Percentiles rank a stretch among this genome's conserved stretches.
Evolutionary conservation across 2,888 invertebrate genomes (phyloP).

Genomic region (Blera fallax): DNA sequence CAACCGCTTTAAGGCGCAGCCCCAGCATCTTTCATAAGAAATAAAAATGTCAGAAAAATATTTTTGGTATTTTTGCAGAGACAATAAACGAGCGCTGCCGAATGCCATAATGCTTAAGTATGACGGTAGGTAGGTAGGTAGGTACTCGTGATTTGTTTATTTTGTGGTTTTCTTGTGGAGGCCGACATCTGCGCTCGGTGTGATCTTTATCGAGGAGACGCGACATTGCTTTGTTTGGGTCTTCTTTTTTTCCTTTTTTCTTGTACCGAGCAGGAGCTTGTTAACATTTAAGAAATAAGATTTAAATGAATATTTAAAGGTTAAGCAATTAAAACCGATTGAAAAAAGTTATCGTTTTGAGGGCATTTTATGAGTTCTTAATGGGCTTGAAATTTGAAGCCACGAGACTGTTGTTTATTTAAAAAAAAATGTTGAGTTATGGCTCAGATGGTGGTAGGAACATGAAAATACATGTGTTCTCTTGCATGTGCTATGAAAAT

Average conservation of each 20-base stretch:
- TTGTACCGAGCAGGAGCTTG: conserved; percentile 9
- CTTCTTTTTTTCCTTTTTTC: not conserved
- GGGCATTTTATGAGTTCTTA: not conserved
- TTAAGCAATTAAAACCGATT: conserved; percentile 22
- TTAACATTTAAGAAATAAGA: conserved; percentile 46
- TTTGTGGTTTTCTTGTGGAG: conserved; percentile 28
- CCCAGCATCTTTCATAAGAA: conserved; percentile 42
- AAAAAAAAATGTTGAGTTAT: not conserved
- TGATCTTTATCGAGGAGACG: conserved; percentile 57
- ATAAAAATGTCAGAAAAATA: conserved; percentile 68
- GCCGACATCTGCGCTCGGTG: conserved; percentile 29
- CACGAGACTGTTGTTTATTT: not conserved
- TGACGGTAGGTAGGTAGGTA: not conserved
- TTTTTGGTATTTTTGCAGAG: conserved; percentile 56
- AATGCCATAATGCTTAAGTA: conserved; percentile 2
- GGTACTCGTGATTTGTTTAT: conserved; percentile 15
- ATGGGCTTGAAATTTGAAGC: not conserved
- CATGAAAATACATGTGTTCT: too few species aligned
- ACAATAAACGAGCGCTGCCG: conserved; percentile 13
- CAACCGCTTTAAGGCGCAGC: conserved; percentile 67
- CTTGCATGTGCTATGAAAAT: too few species aligned
- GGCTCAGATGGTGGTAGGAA: not conserved
- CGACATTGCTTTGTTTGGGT: conserved; percentile 43
- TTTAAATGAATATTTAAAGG: conserved; percentile 30
- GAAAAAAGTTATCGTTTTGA: not conserved